Evolutionary conservation across 2,888 invertebrate genomes (phyloP).

Genomic region (Rotaria macrura): DNA sequence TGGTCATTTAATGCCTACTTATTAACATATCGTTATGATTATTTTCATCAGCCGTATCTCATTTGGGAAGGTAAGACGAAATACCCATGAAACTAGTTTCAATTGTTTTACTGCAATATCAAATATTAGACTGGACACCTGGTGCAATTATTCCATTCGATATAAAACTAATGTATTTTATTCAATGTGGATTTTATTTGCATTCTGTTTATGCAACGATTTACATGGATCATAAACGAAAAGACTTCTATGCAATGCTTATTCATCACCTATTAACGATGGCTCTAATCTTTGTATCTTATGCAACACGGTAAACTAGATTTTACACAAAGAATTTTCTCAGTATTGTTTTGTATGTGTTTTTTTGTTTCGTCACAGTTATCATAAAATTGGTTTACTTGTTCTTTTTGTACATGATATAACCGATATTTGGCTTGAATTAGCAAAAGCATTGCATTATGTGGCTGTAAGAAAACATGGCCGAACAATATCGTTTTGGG

Average conservation of each 20-base stretch:
- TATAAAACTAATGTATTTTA: constrained; percentile 43
- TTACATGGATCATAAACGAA: constrained; percentile 50
- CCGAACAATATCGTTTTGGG: not conserved
- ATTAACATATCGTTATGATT: constrained; percentile 41
- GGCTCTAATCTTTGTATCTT: constrained; percentile 44
- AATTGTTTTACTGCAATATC: constrained; percentile 1
- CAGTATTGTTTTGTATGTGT: not conserved
- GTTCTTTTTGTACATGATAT: constrained; percentile 41
- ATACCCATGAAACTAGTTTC: no score
- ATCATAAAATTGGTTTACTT: constrained; percentile 39
- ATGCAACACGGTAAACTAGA: constrained; percentile 40
- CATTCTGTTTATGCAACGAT: constrained; percentile 51
- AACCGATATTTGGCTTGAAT: constrained; percentile 39
- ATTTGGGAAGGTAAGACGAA: constrained; percentile 31
- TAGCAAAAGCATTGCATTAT: constrained; percentile 36
- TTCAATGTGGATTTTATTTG: constrained; percentile 50
- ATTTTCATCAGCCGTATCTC: constrained; percentile 37
- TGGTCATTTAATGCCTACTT: constrained; percentile 46
- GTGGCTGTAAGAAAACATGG: not conserved
- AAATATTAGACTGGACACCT: constrained; percentile 39
- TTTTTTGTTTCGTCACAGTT: constrained; percentile 35
- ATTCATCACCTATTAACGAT: constrained; percentile 46
- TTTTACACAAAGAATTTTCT: not conserved
- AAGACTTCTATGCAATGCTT: constrained; percentile 47
- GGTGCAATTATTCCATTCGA: constrained; percentile 39